Evolutionary conservation across 2,888 invertebrate species (phyloP), one percentile per base, ranked within the genome.

Genomic region (Drosophila crucigera): DNA sequence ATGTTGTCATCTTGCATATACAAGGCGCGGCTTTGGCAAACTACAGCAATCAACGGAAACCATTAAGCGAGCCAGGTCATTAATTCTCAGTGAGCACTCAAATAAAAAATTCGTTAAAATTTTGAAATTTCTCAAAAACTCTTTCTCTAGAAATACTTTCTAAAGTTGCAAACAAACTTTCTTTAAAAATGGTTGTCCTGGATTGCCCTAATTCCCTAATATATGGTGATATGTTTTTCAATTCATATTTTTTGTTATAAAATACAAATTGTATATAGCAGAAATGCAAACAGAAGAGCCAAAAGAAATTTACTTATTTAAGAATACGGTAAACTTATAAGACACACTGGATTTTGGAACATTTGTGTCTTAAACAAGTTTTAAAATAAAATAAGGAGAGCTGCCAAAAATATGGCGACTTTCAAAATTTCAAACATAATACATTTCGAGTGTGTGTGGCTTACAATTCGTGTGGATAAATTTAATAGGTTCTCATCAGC

Each of bases 401-500:
- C 47, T 47, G 14, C 1, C 7, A 22, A 22, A 7, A 16, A 1
- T 16, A 47, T 47, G 7, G 7, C 22, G 41, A 41, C 4, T 11
- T 11, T 11, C 41, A 4, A 11, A 47, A 47, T 25, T 16, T 22
- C 1, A 22, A 16, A 1, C 7, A 14, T 6, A 14, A 1, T 11
- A n/a, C n/a, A 35, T 9, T 19, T 37, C 16, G 4, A 37, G 53
- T 52, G 47, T 33, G 43, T 55, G 41, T 60, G 41, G 60, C 50
- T 56, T 67, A 65, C 73, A 90, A 76, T 67, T 74, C 84, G 79
- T 65, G 90, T 79, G 84, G 76, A 87, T 85, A 84, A 81, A 89
- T 91, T 91, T 91, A 91, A 91, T 89, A 75, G 85, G 79, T 64
- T 58, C 69, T 71, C 74, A 84, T 78, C 85, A 84, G 63, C 56